Conservation (phyloP, 2,113 vertebrate species). For the Oncorhynchus nerka region DNA sequence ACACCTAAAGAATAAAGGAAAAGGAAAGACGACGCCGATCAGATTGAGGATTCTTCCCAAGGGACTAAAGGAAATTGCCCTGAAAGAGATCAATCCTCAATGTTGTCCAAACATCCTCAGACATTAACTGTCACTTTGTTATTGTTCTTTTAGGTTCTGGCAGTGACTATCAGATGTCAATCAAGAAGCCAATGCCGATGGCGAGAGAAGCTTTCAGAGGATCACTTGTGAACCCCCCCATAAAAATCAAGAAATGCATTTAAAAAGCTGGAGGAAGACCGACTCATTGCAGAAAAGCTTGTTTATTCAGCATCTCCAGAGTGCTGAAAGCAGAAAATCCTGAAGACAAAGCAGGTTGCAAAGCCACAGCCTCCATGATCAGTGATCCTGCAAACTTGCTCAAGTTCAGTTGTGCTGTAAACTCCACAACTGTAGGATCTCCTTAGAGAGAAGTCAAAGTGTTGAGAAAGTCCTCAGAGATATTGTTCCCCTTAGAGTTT, state of each 20-base stretch:
- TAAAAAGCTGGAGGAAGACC: background rate
- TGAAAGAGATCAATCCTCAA: background rate
- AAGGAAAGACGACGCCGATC: background rate
- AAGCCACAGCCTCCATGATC: background rate
- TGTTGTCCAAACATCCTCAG: background rate
- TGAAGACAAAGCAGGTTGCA: conserved; percentile 5
- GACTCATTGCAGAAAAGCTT: background rate
- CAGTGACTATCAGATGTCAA: conserved; percentile 21
- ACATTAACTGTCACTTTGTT: background rate
- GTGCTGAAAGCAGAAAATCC: conserved; percentile 16
- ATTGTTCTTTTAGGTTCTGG: background rate
- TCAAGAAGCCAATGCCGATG: conserved; percentile 15
- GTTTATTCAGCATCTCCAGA: background rate
- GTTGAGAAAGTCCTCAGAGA: background rate
- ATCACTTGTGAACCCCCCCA: background rate
- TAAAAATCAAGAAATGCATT: background rate
- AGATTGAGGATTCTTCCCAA: background rate
- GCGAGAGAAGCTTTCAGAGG: conserved; percentile 21
- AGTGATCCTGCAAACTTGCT: background rate
- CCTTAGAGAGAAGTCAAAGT: background rate
- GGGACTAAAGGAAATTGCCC: background rate
- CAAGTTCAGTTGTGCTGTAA: background rate
- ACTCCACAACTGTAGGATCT: background rate
- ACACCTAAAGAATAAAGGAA: conserved; percentile 30
- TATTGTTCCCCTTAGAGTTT: background rate